Evolutionary conservation across 1,140 invertebrate genomes (phyloP).

Genomic region (Drosophila kurseongensis): DNA sequence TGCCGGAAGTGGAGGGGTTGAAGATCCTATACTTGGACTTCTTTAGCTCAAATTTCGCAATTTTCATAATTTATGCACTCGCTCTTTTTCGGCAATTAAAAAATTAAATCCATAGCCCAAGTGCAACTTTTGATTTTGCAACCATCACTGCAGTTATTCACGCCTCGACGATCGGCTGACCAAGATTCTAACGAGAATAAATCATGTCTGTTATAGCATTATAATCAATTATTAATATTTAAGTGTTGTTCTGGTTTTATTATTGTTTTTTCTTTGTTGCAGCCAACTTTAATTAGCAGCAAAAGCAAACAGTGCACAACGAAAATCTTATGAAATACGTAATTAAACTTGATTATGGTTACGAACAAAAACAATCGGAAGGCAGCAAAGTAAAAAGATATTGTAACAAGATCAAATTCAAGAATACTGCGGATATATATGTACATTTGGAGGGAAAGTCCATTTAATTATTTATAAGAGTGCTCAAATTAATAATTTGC

Average conservation of each 20-base stretch:
- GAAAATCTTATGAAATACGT: constrained; percentile 73
- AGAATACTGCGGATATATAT: constrained; percentile 1
- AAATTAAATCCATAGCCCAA: constrained; percentile 28
- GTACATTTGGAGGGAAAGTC: neutral
- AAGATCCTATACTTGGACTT: constrained; percentile 22
- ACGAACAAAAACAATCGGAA: constrained; percentile 20
- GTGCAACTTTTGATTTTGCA: constrained; percentile 65
- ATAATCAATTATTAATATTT: constrained; percentile 80
- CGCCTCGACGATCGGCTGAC: constrained; percentile 63
- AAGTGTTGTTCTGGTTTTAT: constrained; percentile 66
- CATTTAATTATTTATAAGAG: neutral
- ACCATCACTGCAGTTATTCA: constrained; percentile 52
- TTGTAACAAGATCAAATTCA: constrained; percentile 49
- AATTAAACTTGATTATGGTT: constrained; percentile 64
- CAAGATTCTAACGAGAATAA: constrained; percentile 75
- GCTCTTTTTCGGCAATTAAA: constrained; percentile 51
- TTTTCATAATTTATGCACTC: constrained; percentile 67
- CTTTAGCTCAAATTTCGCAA: constrained; percentile 40
- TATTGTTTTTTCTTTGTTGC: constrained; percentile 29
- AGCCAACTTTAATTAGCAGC: constrained; percentile 68
- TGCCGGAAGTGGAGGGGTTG: constrained; percentile 57
- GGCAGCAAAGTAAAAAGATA: constrained; percentile 1
- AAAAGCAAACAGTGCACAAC: constrained; percentile 76
- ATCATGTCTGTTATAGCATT: constrained; percentile 72
- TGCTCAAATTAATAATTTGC: neutral